phyloP scores from a whole-genome alignment of 1,140 invertebrate genomes.

The Diploscapter pachys region DNA sequence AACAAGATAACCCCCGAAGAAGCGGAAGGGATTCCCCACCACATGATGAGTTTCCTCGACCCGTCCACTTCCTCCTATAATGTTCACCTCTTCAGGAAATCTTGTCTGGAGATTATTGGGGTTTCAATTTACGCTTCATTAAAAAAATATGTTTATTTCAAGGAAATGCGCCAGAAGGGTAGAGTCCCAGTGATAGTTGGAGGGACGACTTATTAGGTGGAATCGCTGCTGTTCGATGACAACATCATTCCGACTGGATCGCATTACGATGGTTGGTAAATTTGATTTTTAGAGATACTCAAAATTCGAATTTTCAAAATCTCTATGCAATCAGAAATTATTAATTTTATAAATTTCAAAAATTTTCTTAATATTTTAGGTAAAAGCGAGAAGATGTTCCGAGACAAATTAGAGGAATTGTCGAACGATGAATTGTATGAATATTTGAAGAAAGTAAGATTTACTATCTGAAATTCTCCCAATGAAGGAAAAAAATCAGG shows the following conservation, averaged over 20 bases:
- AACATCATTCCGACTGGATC: constrained; percentile 42
- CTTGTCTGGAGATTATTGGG: constrained; percentile 70
- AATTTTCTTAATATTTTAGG: constrained; percentile 27
- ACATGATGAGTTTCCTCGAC: constrained; percentile 81
- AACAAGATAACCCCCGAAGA: constrained; percentile 89
- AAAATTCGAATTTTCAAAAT: not conserved
- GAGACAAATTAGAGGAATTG: constrained; percentile 59
- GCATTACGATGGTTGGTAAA: not conserved
- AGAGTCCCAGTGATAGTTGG: constrained; percentile 91
- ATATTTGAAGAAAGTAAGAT: constrained; percentile 32
- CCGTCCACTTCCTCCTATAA: constrained; percentile 73
- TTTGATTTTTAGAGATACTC: not conserved
- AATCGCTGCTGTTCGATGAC: constrained; percentile 74
- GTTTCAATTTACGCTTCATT: constrained; percentile 1
- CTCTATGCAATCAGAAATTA: constrained; percentile 18
- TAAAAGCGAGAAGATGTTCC: constrained; percentile 66
- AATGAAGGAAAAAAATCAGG: constrained; percentile 67
- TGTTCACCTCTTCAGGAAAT: constrained; percentile 79
- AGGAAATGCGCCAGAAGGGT: constrained; percentile 69
- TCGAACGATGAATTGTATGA: constrained; percentile 32
- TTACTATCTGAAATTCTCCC: constrained; percentile 50
- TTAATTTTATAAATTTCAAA: constrained; percentile 27
- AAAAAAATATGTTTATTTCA: constrained; percentile 63
- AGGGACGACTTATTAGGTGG: constrained; percentile 99
- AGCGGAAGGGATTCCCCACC: constrained; percentile 73